phyloP scores from a whole-genome alignment of 2,797 vertebrate species.

The Eulemur coronatus region DNA sequence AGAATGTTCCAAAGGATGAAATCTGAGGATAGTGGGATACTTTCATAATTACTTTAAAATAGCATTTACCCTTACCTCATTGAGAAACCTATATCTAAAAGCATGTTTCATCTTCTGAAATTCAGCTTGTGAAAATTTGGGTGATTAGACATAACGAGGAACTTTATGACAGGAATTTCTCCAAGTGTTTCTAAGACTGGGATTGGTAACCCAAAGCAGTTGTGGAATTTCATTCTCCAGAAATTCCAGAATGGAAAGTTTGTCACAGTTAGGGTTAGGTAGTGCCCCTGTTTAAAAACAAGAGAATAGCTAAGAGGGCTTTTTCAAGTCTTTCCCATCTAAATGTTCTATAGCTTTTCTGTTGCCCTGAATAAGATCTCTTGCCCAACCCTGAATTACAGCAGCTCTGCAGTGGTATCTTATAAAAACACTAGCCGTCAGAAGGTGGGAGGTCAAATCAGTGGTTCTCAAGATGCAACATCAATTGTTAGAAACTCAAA shows the following conservation, averaged over 20 bases:
- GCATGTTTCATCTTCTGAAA: conserved; percentile 22
- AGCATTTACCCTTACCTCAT: background rate
- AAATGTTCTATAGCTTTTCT: conserved; percentile 19
- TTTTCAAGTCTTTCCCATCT: background rate
- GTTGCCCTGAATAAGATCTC: background rate
- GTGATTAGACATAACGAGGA: background rate
- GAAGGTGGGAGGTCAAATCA: background rate
- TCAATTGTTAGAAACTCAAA: background rate
- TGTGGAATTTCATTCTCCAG: conserved; percentile 27
- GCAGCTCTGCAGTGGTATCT: background rate
- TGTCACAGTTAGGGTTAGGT: background rate
- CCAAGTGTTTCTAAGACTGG: conserved; percentile 12
- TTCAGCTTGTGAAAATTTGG: background rate
- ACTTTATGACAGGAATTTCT: background rate
- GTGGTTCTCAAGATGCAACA: background rate
- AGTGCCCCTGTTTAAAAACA: background rate
- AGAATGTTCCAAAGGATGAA: background rate
- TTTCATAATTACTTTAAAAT: background rate
- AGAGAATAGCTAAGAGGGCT: background rate
- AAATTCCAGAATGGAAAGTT: background rate
- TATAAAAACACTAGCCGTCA: background rate
- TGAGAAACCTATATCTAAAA: background rate
- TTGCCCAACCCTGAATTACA: background rate
- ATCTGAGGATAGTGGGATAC: background rate
- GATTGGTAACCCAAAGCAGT: background rate